Evolutionary conservation across 2,113 vertebrate species (phyloP), one percentile per base, ranked within the genome.

Genomic region (Poeciliopsis prolifica): DNA sequence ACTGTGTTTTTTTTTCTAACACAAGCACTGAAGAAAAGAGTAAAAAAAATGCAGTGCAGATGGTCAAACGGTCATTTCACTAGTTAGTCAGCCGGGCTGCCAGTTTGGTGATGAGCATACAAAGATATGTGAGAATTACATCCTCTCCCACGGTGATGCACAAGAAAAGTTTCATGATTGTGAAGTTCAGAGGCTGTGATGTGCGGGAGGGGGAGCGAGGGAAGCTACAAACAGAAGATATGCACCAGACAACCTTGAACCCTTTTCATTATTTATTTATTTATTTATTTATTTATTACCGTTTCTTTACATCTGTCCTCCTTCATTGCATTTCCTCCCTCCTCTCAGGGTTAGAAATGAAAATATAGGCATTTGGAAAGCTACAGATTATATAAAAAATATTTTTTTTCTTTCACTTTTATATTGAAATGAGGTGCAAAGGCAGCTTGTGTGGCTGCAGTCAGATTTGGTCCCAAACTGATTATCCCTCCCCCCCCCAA

Each of bases 391-490:
- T 91, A 91, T 90, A 87, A 92, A 92, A 93, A 58, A 9, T 22
- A 0, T 58, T n/a, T 90, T 88, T 83, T 88, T 89, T 92, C 40
- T 33, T 35, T 8, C 70, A 93, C 93, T 93, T 94, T 94, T 89
- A 93, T 91, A 93, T 94, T 93, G 87, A 93, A 94, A 94, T 94
- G 91, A 92, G 91, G 81, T 77, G 80, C 87, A 78, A 78, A 87
- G 72, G 89, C 85, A 77, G 87, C 91, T 82, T 77, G 75, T 87
- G 85, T 65, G 78, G 87, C 86, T 83, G 82, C 86, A 7, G 86
- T 92, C 87, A 92, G 90, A 93, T 93, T 91, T 87, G 80, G 80
- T 79, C 78, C 81, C 86, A 80, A 86, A 90, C 88, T 92, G 92
- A 94, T 94, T 92, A 93, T 92, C 92, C 90, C 84, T 1, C 28